These are phyloP conservation scores for Chionodraco myersi DNA, from an alignment of 2,113 vertebrate species.

Conservation along the genomic window DNA sequence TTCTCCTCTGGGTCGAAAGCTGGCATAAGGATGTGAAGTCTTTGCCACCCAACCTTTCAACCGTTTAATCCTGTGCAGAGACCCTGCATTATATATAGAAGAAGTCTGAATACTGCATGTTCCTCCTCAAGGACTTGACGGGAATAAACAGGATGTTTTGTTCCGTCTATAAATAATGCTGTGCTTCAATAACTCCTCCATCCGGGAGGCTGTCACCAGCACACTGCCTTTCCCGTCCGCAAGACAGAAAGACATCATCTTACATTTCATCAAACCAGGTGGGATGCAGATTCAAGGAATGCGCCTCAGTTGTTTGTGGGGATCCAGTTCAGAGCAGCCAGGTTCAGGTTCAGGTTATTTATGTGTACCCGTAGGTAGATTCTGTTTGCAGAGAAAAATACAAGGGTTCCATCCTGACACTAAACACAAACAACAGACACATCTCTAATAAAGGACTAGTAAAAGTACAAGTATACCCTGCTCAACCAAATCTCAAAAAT, in stretches of 20 bases:
- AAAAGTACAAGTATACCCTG: too few relatives aligned
- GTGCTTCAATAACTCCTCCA: conserved; percentile 30
- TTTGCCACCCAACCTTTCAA: conserved; percentile 18
- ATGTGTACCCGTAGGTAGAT: too few relatives aligned
- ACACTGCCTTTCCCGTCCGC: conserved; percentile 16
- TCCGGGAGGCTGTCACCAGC: conserved; percentile 49
- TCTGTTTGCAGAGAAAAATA: too few relatives aligned
- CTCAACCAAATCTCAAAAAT: too few relatives aligned
- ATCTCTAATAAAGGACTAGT: too few relatives aligned
- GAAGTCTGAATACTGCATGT: conserved; percentile 52
- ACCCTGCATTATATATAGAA: conserved; percentile 35
- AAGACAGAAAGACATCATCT: conserved; percentile 16
- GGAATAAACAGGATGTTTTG: conserved; percentile 61
- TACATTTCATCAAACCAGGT: conserved; percentile 24
- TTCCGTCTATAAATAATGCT: conserved; percentile 57
- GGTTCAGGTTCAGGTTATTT: too few relatives aligned
- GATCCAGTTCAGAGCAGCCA: not conserved
- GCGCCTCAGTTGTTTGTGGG: not conserved
- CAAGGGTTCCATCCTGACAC: too few relatives aligned
- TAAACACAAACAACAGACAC: too few relatives aligned
- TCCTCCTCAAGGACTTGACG: conserved; percentile 16
- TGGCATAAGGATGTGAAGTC: conserved; percentile 33
- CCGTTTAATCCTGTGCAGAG: not conserved
- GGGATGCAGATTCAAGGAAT: not conserved
- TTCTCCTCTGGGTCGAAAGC: conserved; percentile 60